phyloP scores from a whole-genome alignment of 2,888 invertebrate genomes.

The Glyphotaelius pellucidus region DNA sequence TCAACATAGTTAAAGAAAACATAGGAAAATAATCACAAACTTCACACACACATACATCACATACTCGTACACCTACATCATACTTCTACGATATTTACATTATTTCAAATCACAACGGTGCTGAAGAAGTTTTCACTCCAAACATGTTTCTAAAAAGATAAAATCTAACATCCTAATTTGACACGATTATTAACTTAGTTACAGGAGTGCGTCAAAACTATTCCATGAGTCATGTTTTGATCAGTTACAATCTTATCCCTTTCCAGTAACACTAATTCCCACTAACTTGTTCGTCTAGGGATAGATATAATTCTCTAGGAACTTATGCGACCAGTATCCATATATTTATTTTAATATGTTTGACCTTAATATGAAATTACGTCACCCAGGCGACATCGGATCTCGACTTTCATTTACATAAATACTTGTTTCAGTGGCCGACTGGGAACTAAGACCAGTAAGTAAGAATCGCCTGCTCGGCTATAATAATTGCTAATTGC shows the following conservation, averaged over 20 bases:
- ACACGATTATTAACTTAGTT: too few species aligned
- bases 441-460: background rate
- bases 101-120: too few species aligned
- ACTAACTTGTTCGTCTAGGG: background rate
- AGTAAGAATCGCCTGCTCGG: background rate
- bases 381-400: conserved; percentile 41
- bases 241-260: background rate
- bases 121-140: too few species aligned
- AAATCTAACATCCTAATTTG: too few species aligned
- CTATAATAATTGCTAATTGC: background rate
- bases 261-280: background rate
- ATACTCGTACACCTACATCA: too few species aligned
- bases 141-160: too few species aligned
- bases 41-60: too few species aligned
- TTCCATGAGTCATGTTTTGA: background rate
- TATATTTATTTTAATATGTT: conserved; percentile 12
- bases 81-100: too few species aligned
- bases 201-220: too few species aligned
- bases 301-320: background rate
- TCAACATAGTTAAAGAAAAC: too few species aligned
- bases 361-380: conserved; percentile 37
- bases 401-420: conserved; percentile 43
- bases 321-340: background rate
- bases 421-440: conserved; percentile 8
- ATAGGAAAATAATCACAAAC: too few species aligned